phyloP scores from a whole-genome alignment of 2,113 vertebrate species.

The Nesospiza acunhae region DNA sequence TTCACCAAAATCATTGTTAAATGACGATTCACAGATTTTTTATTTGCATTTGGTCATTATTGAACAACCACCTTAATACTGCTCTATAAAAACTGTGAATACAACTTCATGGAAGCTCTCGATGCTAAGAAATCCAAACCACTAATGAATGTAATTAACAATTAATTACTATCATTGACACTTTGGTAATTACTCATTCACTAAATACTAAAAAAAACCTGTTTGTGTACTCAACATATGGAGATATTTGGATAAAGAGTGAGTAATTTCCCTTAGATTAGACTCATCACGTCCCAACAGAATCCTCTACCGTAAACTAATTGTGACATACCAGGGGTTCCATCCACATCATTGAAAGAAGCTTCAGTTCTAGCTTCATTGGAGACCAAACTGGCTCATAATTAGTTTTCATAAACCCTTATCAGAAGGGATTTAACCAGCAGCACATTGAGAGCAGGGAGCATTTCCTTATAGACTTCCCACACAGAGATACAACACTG shows the following conservation, averaged over 20 bases:
- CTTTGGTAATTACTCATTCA: conserved; percentile 5
- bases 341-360: neutral
- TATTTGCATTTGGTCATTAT: neutral
- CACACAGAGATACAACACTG: neutral
- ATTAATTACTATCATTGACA: neutral
- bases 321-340: neutral
- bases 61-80: neutral
- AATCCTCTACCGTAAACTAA: neutral
- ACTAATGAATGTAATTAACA: neutral
- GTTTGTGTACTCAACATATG: neutral
- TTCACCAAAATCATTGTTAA: neutral
- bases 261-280: neutral
- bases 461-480: neutral
- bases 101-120: neutral
- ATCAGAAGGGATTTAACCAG: neutral
- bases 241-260: neutral
- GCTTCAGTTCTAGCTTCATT: neutral
- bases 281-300: neutral
- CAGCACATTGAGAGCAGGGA: neutral
- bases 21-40: neutral
- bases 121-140: neutral
- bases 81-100: neutral
- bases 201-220: neutral
- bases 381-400: neutral
- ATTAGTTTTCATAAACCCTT: neutral